Conservation (phyloP, 2,113 vertebrate genomes). For the Tupaia chinensis region DNA sequence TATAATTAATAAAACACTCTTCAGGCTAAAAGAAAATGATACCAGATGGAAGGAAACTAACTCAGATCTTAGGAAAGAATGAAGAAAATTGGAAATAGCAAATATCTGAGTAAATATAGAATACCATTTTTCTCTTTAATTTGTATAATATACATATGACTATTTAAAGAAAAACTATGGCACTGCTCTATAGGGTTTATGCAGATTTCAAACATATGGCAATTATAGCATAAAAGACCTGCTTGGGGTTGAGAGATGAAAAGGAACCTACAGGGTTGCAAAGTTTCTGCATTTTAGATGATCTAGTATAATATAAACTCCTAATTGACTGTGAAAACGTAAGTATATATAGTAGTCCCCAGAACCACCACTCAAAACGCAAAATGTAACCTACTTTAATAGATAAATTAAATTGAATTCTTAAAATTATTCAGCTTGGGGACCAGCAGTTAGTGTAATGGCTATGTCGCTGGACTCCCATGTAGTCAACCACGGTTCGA, state of each 20-base stretch:
- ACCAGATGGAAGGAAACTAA: neutral
- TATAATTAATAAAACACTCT: neutral
- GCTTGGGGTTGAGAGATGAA: neutral
- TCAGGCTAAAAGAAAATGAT: neutral
- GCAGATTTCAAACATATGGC: neutral
- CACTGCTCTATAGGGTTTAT: neutral
- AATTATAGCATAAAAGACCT: neutral
- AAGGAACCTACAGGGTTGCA: neutral
- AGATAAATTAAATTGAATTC: neutral
- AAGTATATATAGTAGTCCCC: neutral
- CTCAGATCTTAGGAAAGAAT: neutral
- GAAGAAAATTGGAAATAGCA: neutral
- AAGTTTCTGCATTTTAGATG: neutral
- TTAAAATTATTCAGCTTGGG: neutral
- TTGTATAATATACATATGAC: neutral
- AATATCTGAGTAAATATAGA: constrained; percentile 18
- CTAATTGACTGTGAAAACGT: neutral
- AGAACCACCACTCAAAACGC: neutral
- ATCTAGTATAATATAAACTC: neutral
- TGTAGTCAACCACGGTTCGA: too few relatives aligned
- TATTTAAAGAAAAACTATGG: neutral
- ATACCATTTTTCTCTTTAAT: neutral
- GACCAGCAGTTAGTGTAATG: too few relatives aligned
- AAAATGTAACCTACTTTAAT: neutral
- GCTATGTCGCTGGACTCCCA: too few relatives aligned